Percentiles rank a stretch among this genome's conserved stretches.
phyloP scores from a whole-genome alignment of 1,140 invertebrate genomes.

The Sarcophaga bullata region DNA sequence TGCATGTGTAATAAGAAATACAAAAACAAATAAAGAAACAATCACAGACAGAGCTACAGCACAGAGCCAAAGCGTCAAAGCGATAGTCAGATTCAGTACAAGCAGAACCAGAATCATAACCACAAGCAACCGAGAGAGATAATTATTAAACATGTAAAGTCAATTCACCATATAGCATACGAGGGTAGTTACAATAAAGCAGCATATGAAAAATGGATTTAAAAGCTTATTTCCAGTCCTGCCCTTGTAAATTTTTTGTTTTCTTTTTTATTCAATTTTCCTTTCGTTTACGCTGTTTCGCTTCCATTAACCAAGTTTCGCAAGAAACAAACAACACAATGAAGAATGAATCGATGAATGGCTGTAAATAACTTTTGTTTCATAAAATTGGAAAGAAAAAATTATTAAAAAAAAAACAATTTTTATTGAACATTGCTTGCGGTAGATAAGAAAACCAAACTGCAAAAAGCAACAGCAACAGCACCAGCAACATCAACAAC shows the following conservation, averaged over 20 bases:
- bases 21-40: background rate
- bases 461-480: background rate
- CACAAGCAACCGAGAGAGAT: background rate
- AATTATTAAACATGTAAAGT: slow-evolving; percentile 6
- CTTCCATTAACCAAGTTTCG: background rate
- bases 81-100: background rate
- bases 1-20: background rate
- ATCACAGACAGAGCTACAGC: no score
- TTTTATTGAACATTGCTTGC: background rate
- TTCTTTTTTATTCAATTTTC: background rate
- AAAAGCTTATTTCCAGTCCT: background rate
- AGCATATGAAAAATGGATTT: background rate
- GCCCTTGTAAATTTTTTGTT: background rate
- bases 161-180: background rate
- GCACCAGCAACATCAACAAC: background rate
- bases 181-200: background rate
- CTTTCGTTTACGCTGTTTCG: background rate
- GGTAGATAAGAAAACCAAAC: background rate
- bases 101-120: background rate
- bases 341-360: no score
- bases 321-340: background rate
- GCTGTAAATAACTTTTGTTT: background rate
- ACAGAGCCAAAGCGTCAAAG: no score
- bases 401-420: background rate
- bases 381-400: background rate